Base-by-base conservation (phyloP, 1,140 invertebrate species). In the Mercenaria mercenaria region DNA sequence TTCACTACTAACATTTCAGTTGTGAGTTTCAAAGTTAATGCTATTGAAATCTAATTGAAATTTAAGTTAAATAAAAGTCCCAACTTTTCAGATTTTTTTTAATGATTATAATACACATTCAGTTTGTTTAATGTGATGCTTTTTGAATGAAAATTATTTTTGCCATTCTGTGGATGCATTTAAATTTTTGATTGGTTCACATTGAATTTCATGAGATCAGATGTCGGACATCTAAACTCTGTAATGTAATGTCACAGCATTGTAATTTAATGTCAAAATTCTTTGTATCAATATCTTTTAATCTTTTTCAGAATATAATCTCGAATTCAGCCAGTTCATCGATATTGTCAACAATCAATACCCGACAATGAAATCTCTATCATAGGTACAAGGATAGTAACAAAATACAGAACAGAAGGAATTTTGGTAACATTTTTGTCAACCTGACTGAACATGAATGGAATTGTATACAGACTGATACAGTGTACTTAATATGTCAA, bases 271-370 rank as follows among this genome's bases (percentile, higher is more conserved):
- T 72, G 67, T 72, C 67, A 72, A 23, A 41, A 72, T 72, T 72
- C 34, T 39, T 72, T 39, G 67, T 72, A 67, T 20, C 15, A 39
- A 39, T 72, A 72, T 72, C 67, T 3, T 20, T 72, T 39, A 39
- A 41, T 72, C 67, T 72, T 72, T n/a, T 72, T 72, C 67, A 72
- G 67, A 39, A 39, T 41, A 72, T n/a, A 29, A 26, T 26, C 67
- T 72, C 20, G 34, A 39, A 41, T 72, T 20, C 18, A 20, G 1
- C 34, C 0, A 15, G 67, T 29, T 72, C 26, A 72, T 29, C 29
- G 67, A 41, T 72, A n/a, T 72, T 72, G 37, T 72, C 67, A 64
- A 64, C 59, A 64, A 64, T 39, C 39, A 37, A 1, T 41, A 23
- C 15, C 1, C 26, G 39, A 29, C 67, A 72, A 72, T 72, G 34